Percentiles rank a stretch among this genome's conserved stretches.
Evolutionary conservation across 2,797 vertebrate species (phyloP).

Genomic region (Oreochromis mossambicus): DNA sequence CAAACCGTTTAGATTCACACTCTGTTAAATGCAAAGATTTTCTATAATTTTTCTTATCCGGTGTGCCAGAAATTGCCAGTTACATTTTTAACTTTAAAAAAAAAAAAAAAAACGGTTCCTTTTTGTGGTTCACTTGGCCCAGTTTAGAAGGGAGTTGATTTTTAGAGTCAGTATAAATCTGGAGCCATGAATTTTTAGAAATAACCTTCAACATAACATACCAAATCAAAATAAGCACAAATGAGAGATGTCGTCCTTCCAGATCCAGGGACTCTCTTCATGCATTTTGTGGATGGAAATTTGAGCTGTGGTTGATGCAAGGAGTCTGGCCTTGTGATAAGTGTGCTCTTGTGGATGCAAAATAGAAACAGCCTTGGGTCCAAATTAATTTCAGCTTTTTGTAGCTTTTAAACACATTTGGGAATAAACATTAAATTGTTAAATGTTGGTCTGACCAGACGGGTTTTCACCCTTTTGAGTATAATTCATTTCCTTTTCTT

Average conservation of each 20-base stretch:
- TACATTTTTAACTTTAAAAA: neutral
- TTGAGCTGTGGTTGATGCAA: neutral
- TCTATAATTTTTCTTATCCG: neutral
- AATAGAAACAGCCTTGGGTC: neutral
- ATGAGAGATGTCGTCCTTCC: neutral
- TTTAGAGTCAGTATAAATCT: neutral
- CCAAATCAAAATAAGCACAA: neutral
- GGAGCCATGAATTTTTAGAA: neutral
- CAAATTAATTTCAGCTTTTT: neutral
- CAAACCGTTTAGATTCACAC: neutral
- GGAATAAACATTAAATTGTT: neutral
- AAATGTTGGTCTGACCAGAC: neutral
- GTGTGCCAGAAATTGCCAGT: neutral
- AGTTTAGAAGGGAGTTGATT: neutral
- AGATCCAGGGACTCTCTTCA: neutral
- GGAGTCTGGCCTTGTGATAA: neutral
- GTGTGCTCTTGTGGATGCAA: neutral
- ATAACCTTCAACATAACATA: neutral
- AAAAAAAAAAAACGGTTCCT: neutral
- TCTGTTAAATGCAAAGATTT: neutral
- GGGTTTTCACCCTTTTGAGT: neutral
- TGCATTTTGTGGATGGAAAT: neutral
- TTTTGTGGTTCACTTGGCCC: neutral
- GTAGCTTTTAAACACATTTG: neutral
- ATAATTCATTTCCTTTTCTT: neutral